Base-by-base conservation (phyloP, 1,140 invertebrate species). In the Rhynchophorus ferrugineus region DNA sequence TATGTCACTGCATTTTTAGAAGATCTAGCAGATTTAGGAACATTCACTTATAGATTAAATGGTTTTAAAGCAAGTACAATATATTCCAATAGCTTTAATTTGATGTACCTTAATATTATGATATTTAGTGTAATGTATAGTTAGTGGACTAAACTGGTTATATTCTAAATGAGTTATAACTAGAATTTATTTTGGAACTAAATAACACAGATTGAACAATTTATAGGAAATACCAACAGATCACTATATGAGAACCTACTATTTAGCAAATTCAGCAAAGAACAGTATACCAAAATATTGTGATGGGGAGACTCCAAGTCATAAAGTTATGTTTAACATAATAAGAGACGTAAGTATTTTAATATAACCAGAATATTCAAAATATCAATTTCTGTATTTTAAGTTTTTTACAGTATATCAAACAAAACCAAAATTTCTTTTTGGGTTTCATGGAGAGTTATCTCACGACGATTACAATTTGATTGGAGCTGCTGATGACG, bases 1-100 rank as follows among this genome's bases (percentile, higher is more conserved):
- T 85, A 84, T 58, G 76, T 82, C 22, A 80, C 82, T 36, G 84
- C 83, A 3, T 96, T 85, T 69, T 85, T 85, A 59, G 94, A 98
- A 71, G 94, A 98, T 67, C 78, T 83, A 55, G 83, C 88, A 0
- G 71, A 78, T 61, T 80, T 89, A 7, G 91, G 92, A 0, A 93
- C 89, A 0, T 97, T 95, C 63, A 92, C 89, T 18, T 92, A 92
- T 69, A 78, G 93, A 8, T 78, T 96, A 63, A 87, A 89, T 53
- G 94, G 93, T 1, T 98, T 97, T 69, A 73, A 80, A 41, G 65
- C 66, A 53, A 44, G 24, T 35, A 38, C n/a, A n/a, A n/a, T n/a
- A n/a, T n/a, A n/a, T n/a, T n/a, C n/a, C n/a, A 35, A 38, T 44
- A 24, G 24, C 8, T 29, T 7, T 37, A 13, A 22, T 16, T 14